These are phyloP conservation scores for Octonoba sinensis DNA, from an alignment of 2,888 invertebrate species.

Conservation along the genomic window DNA sequence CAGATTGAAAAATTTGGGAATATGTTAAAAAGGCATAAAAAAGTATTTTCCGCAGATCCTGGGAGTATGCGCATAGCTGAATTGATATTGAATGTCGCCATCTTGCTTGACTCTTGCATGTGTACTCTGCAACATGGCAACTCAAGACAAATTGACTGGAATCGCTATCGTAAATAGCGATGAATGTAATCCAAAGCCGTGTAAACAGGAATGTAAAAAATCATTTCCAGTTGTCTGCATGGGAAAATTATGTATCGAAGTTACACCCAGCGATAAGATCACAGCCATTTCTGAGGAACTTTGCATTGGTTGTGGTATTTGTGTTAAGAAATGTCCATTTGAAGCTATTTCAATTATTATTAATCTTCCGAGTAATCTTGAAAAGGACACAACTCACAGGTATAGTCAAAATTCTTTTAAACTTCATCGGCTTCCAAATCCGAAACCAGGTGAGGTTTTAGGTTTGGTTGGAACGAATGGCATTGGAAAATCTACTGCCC, in stretches of 20 bases:
- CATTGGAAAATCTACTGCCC: slow-evolving; percentile 98
- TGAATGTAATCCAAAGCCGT: slow-evolving; percentile 99
- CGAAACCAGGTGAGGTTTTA: slow-evolving; percentile 96
- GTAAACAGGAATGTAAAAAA: slow-evolving; percentile 98
- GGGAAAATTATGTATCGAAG: slow-evolving; percentile 99
- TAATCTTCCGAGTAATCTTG: slow-evolving; percentile 97
- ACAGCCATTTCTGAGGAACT: slow-evolving; percentile 97
- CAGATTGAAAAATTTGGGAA: too few species aligned
- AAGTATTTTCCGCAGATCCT: too few species aligned
- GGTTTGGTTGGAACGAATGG: slow-evolving; percentile 99
- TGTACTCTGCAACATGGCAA: slow-evolving; percentile 56
- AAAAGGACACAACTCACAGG: slow-evolving; percentile 97
- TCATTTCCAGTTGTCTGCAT: slow-evolving; percentile 98
- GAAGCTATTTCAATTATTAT: slow-evolving; percentile 99
- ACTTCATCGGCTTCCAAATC: slow-evolving; percentile 92
- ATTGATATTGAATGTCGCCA: slow-evolving; percentile 21
- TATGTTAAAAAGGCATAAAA: too few species aligned
- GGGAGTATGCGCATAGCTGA: slow-evolving; percentile 19
- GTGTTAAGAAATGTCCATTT: slow-evolving; percentile 99
- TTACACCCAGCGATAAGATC: slow-evolving; percentile 93
- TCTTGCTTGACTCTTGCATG: slow-evolving; percentile 31
- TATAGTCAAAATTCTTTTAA: slow-evolving; percentile 99
- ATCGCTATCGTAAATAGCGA: slow-evolving; percentile 98
- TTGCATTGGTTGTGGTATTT: slow-evolving; percentile 99
- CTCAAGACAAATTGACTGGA: slow-evolving; percentile 87